Percentiles rank a stretch among this genome's conserved stretches.
phyloP scores from a whole-genome alignment of 2,113 vertebrate genomes.

The Hypanus sabinus region DNA sequence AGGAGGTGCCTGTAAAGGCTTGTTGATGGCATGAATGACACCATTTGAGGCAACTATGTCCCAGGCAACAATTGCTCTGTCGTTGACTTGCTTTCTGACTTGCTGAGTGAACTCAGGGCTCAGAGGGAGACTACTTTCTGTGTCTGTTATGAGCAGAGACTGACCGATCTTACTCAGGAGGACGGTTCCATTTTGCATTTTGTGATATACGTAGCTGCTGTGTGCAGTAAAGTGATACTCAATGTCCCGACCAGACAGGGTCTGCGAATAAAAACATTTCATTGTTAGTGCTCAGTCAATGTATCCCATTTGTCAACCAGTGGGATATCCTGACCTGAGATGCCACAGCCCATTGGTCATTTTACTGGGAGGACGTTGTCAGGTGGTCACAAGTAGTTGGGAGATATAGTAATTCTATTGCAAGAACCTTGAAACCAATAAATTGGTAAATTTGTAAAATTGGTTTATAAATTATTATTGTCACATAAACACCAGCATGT shows the following conservation, averaged over 20 bases:
- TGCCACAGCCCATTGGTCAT: neutral
- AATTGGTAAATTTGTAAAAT: no score
- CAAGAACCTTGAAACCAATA: neutral
- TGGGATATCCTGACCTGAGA: no score
- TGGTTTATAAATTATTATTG: no score
- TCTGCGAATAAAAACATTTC: conserved; percentile 54
- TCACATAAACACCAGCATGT: no score
- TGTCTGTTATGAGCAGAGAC: conserved; percentile 61
- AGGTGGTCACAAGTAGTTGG: neutral
- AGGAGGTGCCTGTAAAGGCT: conserved; percentile 70
- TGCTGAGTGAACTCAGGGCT: conserved; percentile 47
- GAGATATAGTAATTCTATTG: neutral
- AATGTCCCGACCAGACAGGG: conserved; percentile 70
- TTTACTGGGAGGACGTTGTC: no score
- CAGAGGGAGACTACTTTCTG: conserved; percentile 48
- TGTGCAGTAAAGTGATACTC: conserved; percentile 74
- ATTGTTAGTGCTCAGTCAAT: neutral
- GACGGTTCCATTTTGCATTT: conserved; percentile 68
- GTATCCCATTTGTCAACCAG: neutral
- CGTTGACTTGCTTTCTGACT: conserved; percentile 65
- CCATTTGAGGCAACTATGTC: conserved; percentile 82
- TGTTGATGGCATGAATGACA: conserved; percentile 79
- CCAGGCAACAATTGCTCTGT: conserved; percentile 65
- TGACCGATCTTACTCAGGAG: conserved; percentile 67
- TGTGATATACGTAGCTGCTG: conserved; percentile 56